These are phyloP conservation scores for Phrynocephalus versicolor DNA, from an alignment of 2,113 vertebrate genomes.

Conservation along the genomic window DNA sequence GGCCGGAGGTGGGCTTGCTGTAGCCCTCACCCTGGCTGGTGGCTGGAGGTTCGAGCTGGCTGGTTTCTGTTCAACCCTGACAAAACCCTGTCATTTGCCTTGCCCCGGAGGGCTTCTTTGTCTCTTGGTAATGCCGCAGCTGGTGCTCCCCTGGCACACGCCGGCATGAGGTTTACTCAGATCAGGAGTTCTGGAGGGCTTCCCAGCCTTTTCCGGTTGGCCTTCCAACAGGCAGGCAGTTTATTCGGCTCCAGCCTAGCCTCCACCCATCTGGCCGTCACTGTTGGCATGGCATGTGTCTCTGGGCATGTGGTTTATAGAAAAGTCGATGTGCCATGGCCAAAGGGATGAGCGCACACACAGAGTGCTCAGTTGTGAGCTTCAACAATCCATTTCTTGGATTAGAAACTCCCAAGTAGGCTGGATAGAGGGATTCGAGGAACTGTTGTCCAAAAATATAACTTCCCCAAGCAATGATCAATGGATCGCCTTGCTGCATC, in stretches of 20 bases:
- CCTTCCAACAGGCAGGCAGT: background rate
- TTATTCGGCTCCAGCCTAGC: background rate
- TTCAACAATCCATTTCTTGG: too few species aligned
- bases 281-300: background rate
- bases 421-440: too few species aligned
- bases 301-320: background rate
- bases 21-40: background rate
- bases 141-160: background rate
- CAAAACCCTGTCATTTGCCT: slow-evolving; percentile 30
- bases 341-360: too few species aligned
- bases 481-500: too few species aligned
- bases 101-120: slow-evolving; percentile 5
- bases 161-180: background rate
- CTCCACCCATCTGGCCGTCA: background rate
- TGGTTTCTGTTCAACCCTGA: background rate
- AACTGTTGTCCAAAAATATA: too few species aligned
- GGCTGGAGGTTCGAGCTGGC: background rate
- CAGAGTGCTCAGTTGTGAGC: too few species aligned
- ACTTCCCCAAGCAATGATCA: too few species aligned
- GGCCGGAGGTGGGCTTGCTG: too few species aligned
- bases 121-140: slow-evolving; percentile 8
- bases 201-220: background rate
- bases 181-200: background rate
- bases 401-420: too few species aligned
- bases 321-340: background rate